A percentile compares a stretch with the other conserved stretches of the same genome.
phyloP scores from a whole-genome alignment of 2,113 vertebrate genomes.

The Podarcis cretensis region DNA sequence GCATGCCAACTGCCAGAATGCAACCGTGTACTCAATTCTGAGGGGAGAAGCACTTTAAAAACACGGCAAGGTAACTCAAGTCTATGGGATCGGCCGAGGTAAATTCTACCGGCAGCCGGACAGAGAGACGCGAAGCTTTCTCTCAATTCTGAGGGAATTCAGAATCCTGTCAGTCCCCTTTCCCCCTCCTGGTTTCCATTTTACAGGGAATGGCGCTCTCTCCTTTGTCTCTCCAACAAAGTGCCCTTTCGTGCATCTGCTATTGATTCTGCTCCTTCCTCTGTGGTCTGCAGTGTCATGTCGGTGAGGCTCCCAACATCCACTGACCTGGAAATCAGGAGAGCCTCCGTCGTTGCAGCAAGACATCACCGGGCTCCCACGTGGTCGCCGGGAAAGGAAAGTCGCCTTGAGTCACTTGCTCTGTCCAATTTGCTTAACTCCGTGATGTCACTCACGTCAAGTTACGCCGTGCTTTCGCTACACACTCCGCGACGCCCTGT shows the following conservation, averaged over 20 bases:
- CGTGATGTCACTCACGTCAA: slow-evolving; percentile 25
- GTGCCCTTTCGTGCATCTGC: background rate
- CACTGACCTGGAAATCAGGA: slow-evolving; percentile 45
- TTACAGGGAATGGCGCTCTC: slow-evolving; percentile 7
- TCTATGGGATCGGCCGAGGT: background rate
- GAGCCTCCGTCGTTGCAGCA: slow-evolving; percentile 15
- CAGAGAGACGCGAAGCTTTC: background rate
- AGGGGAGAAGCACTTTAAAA: background rate
- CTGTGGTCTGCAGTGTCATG: slow-evolving; percentile 41
- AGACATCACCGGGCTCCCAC: slow-evolving; percentile 20
- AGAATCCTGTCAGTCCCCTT: background rate
- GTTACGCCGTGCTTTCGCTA: slow-evolving; percentile 24
- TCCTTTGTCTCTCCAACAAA: slow-evolving; percentile 13
- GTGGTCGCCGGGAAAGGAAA: slow-evolving; percentile 40
- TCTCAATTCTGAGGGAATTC: background rate
- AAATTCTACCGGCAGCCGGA: background rate
- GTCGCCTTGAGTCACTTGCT: slow-evolving; percentile 46
- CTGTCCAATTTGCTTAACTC: slow-evolving; percentile 48
- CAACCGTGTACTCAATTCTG: background rate
- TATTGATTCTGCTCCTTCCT: slow-evolving; percentile 55
- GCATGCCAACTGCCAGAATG: background rate
- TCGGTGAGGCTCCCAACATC: slow-evolving; percentile 26
- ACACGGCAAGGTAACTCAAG: background rate
- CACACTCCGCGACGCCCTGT: slow-evolving; percentile 40
- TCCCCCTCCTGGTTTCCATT: background rate